These are phyloP conservation scores for Hipparchia sbordonii DNA, from an alignment of 2,888 invertebrate genomes.

Conservation along the genomic window DNA sequence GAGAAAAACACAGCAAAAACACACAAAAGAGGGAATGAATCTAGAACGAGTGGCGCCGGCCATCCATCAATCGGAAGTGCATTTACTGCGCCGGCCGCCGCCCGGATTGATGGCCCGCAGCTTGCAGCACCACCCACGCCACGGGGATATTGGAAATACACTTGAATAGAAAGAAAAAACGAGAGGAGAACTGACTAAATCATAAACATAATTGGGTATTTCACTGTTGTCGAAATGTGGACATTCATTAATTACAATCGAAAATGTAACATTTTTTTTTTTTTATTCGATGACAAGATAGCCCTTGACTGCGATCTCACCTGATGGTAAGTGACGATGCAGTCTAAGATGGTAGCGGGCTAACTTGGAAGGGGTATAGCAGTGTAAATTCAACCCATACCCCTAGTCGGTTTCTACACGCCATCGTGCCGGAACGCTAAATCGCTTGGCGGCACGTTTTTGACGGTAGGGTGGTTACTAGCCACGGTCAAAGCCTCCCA, in stretches of 20 bases:
- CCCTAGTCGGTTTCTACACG: too few species aligned
- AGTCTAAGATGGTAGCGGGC: too few species aligned
- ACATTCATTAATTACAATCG: too few species aligned
- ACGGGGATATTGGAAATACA: constrained; percentile 2
- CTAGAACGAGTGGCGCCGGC: constrained; percentile 13
- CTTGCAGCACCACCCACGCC: background rate
- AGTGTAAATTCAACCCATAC: too few species aligned
- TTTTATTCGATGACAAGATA: background rate
- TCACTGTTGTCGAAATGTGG: too few species aligned
- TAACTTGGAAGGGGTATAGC: too few species aligned
- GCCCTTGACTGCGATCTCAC: background rate
- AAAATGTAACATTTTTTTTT: too few species aligned
- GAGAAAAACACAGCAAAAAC: constrained; percentile 27
- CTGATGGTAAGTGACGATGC: too few species aligned
- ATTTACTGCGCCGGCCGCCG: constrained; percentile 19
- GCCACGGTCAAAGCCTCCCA: too few species aligned
- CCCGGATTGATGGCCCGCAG: constrained; percentile 22
- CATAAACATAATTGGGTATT: background rate
- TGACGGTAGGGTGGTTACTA: too few species aligned
- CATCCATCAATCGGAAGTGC: constrained; percentile 38
- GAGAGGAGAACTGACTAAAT: background rate
- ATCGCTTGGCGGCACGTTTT: too few species aligned
- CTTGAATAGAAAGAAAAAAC: background rate
- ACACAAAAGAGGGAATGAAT: constrained; percentile 18
- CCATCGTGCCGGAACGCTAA: too few species aligned